Percentiles rank a stretch among this genome's conserved stretches.
These are phyloP conservation scores for Pangasianodon gigas DNA, from an alignment of 2,113 vertebrate genomes.

Conservation along the genomic window DNA sequence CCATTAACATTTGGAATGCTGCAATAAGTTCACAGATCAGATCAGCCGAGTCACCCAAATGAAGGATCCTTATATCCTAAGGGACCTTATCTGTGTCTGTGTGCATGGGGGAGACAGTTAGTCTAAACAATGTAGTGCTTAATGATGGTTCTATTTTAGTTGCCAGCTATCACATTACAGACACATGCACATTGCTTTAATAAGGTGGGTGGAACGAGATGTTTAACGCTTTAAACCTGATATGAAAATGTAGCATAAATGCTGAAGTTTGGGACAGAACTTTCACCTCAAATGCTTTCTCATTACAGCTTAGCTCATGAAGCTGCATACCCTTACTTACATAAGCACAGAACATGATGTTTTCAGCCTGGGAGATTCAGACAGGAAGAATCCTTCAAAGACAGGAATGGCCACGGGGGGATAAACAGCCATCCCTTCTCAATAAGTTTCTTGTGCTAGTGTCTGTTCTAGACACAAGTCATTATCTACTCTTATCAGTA, in stretches of 20 bases:
- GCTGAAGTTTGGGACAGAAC: neutral
- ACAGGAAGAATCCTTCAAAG: neutral
- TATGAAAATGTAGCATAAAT: neutral
- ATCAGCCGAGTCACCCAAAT: neutral
- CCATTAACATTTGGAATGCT: slow-evolving; percentile 2
- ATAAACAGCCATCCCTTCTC: neutral
- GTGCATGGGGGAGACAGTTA: neutral
- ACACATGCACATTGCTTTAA: neutral
- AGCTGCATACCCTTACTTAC: neutral
- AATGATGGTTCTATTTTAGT: slow-evolving; percentile 18
- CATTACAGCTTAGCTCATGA: neutral
- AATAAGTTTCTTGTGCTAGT: neutral
- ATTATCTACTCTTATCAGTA: neutral
- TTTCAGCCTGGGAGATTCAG: neutral
- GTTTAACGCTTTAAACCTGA: neutral
- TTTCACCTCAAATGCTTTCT: slow-evolving; percentile 25
- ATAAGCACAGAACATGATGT: slow-evolving; percentile 4
- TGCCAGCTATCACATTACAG: neutral
- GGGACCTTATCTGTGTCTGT: neutral
- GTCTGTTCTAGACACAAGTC: neutral
- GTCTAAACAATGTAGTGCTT: slow-evolving; percentile 12
- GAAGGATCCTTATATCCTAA: neutral
- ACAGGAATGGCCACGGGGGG: neutral
- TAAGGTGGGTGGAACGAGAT: neutral
- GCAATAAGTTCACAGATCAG: slow-evolving; percentile 8